Evolutionary conservation across 2,888 invertebrate species (phyloP), one percentile per base, ranked within the genome.

Genomic region (Xanthorhoe designata): DNA sequence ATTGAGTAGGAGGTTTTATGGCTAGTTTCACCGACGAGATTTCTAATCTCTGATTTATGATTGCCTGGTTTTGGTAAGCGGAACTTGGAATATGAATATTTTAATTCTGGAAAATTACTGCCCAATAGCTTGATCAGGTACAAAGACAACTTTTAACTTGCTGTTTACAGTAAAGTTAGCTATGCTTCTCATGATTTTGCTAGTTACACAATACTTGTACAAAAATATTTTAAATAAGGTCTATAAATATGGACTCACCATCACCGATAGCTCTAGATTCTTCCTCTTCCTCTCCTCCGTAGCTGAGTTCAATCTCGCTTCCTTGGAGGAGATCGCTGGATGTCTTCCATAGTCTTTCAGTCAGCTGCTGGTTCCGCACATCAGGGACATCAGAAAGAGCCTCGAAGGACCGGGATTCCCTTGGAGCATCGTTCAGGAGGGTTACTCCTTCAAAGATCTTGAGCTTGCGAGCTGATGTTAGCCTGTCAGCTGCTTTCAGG

Each of bases 281-380:
- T 10, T 87, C 87, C 8, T 86, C 88, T 6, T 84, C 89, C 42
- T 85, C 74, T 3, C 79, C 84, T 45, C 78, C 82, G 61, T 88
- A 90, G 73, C 86, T 90, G 1, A 92, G 67, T 58, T 93, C 92
- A 49, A 93, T 70, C 19, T 92, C 92, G 49, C 88, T 80, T 65
- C 83, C 85, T 60, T 87, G 79, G 5, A 92, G 65, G 6, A 93
- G 76, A n/a, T 88, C 87, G 0, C 84, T 73, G 1, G 89, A 79
- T 9, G 80, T 88, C 18, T 87, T 83, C 91, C 90, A 91, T 5
- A 93, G 78, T 56, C 85, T 85, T 1, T 90, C 88, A 53, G 87
- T 83, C 4, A 93, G 75, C 62, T 89, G 86, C 53, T 82, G 83
- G 65, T 79, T 88, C 69, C 91, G 88, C 4, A 77, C 64, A 51